phyloP scores from a whole-genome alignment of 1,140 invertebrate species.

The Drosophila subobscura region DNA sequence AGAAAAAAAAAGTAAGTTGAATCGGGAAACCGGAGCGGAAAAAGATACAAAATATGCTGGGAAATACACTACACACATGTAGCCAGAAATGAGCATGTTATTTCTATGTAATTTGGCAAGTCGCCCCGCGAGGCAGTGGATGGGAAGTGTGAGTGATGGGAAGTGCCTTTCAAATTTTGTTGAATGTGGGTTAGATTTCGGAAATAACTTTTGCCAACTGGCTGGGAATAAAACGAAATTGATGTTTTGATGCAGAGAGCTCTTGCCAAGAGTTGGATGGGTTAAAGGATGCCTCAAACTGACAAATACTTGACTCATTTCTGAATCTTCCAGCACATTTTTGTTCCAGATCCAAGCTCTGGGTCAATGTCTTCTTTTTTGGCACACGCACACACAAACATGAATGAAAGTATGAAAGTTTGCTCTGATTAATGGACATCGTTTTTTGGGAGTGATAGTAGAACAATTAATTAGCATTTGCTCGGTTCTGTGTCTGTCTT shows the following conservation, averaged over 20 bases:
- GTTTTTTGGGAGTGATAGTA: conserved; percentile 48
- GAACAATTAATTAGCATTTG: conserved; percentile 74
- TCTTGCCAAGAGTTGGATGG: background rate
- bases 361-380: conserved; percentile 32
- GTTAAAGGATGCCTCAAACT: no score
- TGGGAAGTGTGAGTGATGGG: conserved; percentile 33
- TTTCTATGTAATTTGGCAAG: conserved; percentile 66
- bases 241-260: background rate
- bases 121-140: conserved; percentile 29
- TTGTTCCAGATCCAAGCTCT: background rate
- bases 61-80: conserved; percentile 35
- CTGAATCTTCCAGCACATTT: background rate
- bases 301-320: no score
- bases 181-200: conserved; percentile 24
- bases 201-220: conserved; percentile 21
- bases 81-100: conserved; percentile 64
- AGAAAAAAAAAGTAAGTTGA: conserved; percentile 40
- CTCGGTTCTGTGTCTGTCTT: conserved; percentile 22
- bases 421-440: conserved; percentile 55
- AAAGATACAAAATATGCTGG: conserved; percentile 58
- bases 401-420: conserved; percentile 60
- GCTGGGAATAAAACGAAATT: background rate
- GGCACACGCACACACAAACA: conserved; percentile 1
- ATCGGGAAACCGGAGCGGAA: conserved; percentile 59
- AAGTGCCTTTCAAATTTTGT: conserved; percentile 61